Percentiles rank a stretch among this genome's conserved stretches.
phyloP scores from a whole-genome alignment of 2,888 invertebrate genomes.

The Phlogophora meticulosa region DNA sequence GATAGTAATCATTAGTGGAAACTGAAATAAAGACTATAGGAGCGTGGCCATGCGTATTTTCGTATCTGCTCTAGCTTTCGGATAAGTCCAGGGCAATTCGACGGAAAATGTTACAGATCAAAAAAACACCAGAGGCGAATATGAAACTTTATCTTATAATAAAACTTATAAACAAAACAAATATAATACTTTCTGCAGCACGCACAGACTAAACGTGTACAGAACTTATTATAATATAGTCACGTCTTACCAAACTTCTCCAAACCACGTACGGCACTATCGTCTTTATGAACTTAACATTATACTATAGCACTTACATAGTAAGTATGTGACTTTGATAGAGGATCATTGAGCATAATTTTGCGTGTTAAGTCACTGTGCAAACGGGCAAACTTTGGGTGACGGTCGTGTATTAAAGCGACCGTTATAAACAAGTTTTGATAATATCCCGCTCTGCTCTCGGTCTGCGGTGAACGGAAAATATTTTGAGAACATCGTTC shows the following conservation, averaged over 20 bases:
- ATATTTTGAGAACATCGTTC: slow-evolving; percentile 60
- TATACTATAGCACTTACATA: slow-evolving; percentile 47
- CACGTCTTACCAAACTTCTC: slow-evolving; percentile 53
- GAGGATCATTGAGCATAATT: slow-evolving; percentile 64
- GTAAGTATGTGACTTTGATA: slow-evolving; percentile 57
- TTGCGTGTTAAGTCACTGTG: slow-evolving; percentile 52
- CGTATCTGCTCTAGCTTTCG: no score
- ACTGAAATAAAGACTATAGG: not conserved
- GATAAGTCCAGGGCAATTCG: not conserved
- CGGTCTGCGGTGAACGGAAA: slow-evolving; percentile 50
- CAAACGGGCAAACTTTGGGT: slow-evolving; percentile 55
- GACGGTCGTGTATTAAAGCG: slow-evolving; percentile 52
- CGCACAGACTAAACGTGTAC: slow-evolving; percentile 23
- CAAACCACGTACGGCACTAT: slow-evolving; percentile 59
- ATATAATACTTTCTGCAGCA: slow-evolving; percentile 33
- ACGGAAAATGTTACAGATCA: not conserved
- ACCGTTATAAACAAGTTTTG: slow-evolving; percentile 58
- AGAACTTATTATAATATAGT: slow-evolving; percentile 44
- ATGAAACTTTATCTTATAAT: slow-evolving; percentile 25
- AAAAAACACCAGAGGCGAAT: slow-evolving; percentile 18
- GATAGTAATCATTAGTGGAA: no score
- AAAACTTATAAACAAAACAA: slow-evolving; percentile 47
- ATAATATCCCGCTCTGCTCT: slow-evolving; percentile 45
- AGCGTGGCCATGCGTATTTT: not conserved
- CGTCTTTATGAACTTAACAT: slow-evolving; percentile 57